These are phyloP conservation scores for Taeniopygia guttata DNA, from an alignment of 2,797 vertebrate genomes.

Conservation along the genomic window DNA sequence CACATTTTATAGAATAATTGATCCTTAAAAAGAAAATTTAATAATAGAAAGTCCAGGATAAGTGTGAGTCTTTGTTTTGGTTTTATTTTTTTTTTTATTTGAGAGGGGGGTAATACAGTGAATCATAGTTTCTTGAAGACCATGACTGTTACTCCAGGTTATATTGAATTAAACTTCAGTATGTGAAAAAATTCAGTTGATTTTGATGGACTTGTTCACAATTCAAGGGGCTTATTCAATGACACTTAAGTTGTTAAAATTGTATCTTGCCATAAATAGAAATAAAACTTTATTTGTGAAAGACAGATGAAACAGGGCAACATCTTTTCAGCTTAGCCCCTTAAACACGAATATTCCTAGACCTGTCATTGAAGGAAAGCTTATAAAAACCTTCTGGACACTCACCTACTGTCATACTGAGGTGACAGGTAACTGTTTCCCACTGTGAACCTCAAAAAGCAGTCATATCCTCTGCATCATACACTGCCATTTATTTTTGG, in stretches of 20 bases:
- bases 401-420: neutral
- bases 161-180: neutral
- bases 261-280: neutral
- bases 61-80: rapidly evolving
- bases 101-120: neutral
- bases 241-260: neutral
- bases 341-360: neutral
- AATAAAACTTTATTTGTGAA: neutral
- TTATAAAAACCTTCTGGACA: neutral
- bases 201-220: neutral
- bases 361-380: neutral
- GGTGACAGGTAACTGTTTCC: neutral
- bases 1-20: neutral
- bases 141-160: neutral
- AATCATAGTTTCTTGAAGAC: neutral
- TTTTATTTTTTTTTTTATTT: neutral
- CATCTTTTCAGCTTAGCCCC: neutral
- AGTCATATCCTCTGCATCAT: neutral
- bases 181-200: neutral
- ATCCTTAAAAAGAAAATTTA: neutral
- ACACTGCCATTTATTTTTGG: neutral
- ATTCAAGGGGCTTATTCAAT: neutral
- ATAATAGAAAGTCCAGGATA: neutral
- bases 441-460: neutral
- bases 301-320: neutral